Conservation (phyloP, 2,797 vertebrate species). For the Acipenser transmontanus region DNA sequence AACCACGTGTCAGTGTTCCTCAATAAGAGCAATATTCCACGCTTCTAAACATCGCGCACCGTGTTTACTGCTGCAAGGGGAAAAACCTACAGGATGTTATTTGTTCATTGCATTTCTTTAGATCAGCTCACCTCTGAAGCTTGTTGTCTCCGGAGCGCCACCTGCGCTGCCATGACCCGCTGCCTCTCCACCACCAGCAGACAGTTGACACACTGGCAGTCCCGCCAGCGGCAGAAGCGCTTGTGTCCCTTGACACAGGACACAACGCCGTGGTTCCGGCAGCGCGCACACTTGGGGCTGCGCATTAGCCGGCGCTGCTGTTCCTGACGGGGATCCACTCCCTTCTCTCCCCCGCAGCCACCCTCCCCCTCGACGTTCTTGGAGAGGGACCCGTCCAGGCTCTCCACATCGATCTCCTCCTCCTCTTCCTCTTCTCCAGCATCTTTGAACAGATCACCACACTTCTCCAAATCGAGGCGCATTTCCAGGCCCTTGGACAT, state of each 20-base stretch:
- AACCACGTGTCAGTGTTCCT: too few relatives aligned
- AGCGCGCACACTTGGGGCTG: slow-evolving; percentile 57
- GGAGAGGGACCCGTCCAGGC: slow-evolving; percentile 42
- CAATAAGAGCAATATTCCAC: not conserved
- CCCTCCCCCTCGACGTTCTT: slow-evolving; percentile 14
- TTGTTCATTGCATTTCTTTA: not conserved
- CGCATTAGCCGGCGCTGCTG: slow-evolving; percentile 42
- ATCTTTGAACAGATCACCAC: slow-evolving; percentile 31
- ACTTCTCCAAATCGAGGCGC: slow-evolving; percentile 41
- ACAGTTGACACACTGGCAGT: slow-evolving; percentile 66
- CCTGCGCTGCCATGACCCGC: slow-evolving; percentile 72
- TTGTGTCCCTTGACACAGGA: slow-evolving; percentile 72
- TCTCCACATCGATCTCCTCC: slow-evolving; percentile 47
- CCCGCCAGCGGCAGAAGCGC: slow-evolving; percentile 64
- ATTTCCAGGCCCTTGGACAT: slow-evolving; percentile 51
- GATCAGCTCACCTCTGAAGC: slow-evolving; percentile 46
- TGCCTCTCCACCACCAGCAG: slow-evolving; percentile 68
- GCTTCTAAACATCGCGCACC: not conserved
- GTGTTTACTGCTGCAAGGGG: too few relatives aligned
- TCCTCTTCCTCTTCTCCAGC: slow-evolving; percentile 31
- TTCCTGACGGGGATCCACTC: slow-evolving; percentile 23
- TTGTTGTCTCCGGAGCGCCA: slow-evolving; percentile 64
- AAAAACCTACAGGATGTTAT: too few relatives aligned
- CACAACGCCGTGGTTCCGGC: slow-evolving; percentile 53
- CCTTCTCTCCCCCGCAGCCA: slow-evolving; percentile 14